Conservation (phyloP, 1,140 invertebrate species). For the Stegodyphus mimosarum region DNA sequence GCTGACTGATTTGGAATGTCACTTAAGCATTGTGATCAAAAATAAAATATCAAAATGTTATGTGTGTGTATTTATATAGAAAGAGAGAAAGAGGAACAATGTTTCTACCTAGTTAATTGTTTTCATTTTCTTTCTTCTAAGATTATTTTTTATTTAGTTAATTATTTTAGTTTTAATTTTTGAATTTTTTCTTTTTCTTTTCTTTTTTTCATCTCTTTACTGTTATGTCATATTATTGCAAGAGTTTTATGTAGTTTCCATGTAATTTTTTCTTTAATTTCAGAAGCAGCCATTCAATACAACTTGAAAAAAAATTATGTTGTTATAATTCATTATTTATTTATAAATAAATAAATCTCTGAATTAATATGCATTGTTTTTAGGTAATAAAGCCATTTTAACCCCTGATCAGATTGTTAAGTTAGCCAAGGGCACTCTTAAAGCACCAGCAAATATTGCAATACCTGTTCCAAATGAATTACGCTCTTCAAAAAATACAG, state of each 20-base stretch:
- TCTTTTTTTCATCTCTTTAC: no score
- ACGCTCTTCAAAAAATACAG: not conserved
- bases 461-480: not conserved
- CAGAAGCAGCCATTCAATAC: no score
- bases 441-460: not conserved
- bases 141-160: not conserved
- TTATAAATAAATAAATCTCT: no score
- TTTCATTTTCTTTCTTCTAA: not conserved
- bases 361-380: not conserved
- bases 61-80: not conserved
- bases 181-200: no score
- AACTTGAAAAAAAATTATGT: no score
- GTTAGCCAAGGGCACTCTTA: constrained; percentile 14
- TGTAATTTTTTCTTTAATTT: no score
- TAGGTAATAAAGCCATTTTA: not conserved
- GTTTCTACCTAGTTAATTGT: not conserved
- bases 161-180: no score
- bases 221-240: no score
- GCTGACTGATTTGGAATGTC: no score
- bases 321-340: no score
- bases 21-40: no score
- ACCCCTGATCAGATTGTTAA: constrained; percentile 11
- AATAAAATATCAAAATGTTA: not conserved
- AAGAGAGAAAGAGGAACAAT: not conserved
- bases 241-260: no score